A percentile compares a stretch with the other conserved stretches of the same genome.
Conservation (phyloP, 2,797 vertebrate genomes). For the Philypnodon macrostomus region DNA sequence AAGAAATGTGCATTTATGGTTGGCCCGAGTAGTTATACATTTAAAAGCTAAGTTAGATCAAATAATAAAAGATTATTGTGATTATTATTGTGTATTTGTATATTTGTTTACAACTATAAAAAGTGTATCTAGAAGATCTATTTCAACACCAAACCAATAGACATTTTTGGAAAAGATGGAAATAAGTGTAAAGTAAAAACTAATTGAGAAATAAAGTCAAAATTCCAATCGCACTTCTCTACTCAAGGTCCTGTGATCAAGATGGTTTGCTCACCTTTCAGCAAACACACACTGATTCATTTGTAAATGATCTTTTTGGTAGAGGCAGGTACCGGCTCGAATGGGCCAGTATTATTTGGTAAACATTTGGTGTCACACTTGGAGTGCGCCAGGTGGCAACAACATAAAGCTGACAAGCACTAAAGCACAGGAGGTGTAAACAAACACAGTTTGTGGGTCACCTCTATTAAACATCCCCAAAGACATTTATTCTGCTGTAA, state of each 20-base stretch:
- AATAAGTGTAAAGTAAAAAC: slow-evolving; percentile 41
- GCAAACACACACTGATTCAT: slow-evolving; percentile 22
- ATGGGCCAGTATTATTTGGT: no score
- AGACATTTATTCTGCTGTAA: neutral
- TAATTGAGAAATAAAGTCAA: slow-evolving; percentile 22
- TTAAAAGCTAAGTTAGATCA: no score
- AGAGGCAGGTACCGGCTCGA: no score
- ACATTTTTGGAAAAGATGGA: slow-evolving; percentile 44
- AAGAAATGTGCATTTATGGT: neutral
- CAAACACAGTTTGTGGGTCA: neutral
- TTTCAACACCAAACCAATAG: slow-evolving; percentile 61
- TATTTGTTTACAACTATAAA: slow-evolving; percentile 32
- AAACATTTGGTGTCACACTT: slow-evolving; percentile 2
- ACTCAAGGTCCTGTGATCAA: slow-evolving; percentile 18
- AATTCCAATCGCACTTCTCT: neutral
- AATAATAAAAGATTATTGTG: no score
- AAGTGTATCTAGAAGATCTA: slow-evolving; percentile 65
- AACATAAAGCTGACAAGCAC: neutral
- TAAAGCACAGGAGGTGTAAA: slow-evolving; percentile 5
- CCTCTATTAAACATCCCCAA: neutral
- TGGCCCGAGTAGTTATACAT: neutral
- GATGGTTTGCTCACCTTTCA: slow-evolving; percentile 2
- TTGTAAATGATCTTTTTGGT: no score
- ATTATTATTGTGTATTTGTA: no score
- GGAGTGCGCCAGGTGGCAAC: slow-evolving; percentile 18